phyloP scores from a whole-genome alignment of 2,888 invertebrate species.

The Melanostoma scalare region DNA sequence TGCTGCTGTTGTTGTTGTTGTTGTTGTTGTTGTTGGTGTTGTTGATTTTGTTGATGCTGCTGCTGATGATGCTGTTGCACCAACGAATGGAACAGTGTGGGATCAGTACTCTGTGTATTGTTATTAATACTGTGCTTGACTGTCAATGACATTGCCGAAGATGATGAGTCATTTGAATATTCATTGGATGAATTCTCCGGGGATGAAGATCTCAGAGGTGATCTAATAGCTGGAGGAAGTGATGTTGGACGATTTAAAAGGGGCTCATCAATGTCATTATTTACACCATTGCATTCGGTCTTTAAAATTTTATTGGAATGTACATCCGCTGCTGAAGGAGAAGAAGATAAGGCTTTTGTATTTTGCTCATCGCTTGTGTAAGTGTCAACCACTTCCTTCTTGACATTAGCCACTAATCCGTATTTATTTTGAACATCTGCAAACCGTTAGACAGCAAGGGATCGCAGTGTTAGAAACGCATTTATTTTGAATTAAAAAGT shows the following conservation, averaged over 20 bases:
- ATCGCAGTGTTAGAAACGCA: slow-evolving; percentile 75
- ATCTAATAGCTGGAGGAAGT: slow-evolving; percentile 53
- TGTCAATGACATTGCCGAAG: slow-evolving; percentile 80
- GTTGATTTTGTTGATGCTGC: slow-evolving; percentile 72
- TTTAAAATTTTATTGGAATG: slow-evolving; percentile 59
- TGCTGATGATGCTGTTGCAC: slow-evolving; percentile 77
- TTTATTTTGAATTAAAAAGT: slow-evolving; percentile 57
- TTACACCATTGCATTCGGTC: slow-evolving; percentile 61
- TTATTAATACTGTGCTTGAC: slow-evolving; percentile 76
- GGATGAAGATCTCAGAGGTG: slow-evolving; percentile 54
- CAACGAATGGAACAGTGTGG: slow-evolving; percentile 70
- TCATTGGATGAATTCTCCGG: slow-evolving; percentile 64
- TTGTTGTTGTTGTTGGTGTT: slow-evolving; percentile 74
- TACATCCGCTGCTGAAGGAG: slow-evolving; percentile 24
- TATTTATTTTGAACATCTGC: slow-evolving; percentile 76
- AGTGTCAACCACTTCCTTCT: slow-evolving; percentile 67
- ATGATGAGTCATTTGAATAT: slow-evolving; percentile 77
- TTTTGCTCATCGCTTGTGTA: slow-evolving; percentile 58
- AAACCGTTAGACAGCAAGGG: slow-evolving; percentile 75
- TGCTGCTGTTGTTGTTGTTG: slow-evolving; percentile 78
- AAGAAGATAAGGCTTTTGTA: slow-evolving; percentile 37
- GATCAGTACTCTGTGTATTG: slow-evolving; percentile 68
- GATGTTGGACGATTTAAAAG: slow-evolving; percentile 58
- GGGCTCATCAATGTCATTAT: slow-evolving; percentile 28
- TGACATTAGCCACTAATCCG: slow-evolving; percentile 68